phyloP scores from a whole-genome alignment of 2,888 invertebrate species.

The Acleris laterana region DNA sequence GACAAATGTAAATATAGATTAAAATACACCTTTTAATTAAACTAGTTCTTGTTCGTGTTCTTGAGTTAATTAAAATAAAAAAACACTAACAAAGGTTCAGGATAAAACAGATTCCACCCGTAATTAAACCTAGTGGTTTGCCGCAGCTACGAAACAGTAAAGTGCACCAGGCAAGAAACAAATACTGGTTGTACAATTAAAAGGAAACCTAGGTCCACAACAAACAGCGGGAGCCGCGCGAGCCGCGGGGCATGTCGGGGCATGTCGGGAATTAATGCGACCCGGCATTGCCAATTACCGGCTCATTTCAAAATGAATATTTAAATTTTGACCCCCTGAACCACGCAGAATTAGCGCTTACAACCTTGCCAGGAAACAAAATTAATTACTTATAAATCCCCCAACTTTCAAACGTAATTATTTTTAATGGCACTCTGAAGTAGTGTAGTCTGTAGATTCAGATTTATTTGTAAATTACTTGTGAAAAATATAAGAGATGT shows the following conservation, averaged over 20 bases:
- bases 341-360: background rate
- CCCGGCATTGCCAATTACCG: conserved; percentile 8
- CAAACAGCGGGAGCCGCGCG: conserved; percentile 2
- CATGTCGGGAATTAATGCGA: conserved; percentile 18
- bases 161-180: background rate
- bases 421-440: too few relatives aligned
- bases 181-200: conserved; percentile 19
- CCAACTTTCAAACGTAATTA: too few relatives aligned
- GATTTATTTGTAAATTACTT: too few relatives aligned
- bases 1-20: too few relatives aligned
- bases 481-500: too few relatives aligned
- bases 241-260: conserved; percentile 15
- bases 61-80: too few relatives aligned
- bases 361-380: background rate
- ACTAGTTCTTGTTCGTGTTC: too few relatives aligned
- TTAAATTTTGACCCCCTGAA: conserved; percentile 1
- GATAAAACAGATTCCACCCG: background rate
- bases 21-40: too few relatives aligned
- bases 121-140: conserved; percentile 6
- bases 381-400: too few relatives aligned
- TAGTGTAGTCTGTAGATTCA: too few relatives aligned
- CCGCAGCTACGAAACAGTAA: background rate
- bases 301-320: conserved; percentile 5
- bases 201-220: conserved; percentile 19
- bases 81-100: too few relatives aligned